Evolutionary conservation across 2,797 vertebrate species (phyloP).

Genomic region (Chelonia mydas): DNA sequence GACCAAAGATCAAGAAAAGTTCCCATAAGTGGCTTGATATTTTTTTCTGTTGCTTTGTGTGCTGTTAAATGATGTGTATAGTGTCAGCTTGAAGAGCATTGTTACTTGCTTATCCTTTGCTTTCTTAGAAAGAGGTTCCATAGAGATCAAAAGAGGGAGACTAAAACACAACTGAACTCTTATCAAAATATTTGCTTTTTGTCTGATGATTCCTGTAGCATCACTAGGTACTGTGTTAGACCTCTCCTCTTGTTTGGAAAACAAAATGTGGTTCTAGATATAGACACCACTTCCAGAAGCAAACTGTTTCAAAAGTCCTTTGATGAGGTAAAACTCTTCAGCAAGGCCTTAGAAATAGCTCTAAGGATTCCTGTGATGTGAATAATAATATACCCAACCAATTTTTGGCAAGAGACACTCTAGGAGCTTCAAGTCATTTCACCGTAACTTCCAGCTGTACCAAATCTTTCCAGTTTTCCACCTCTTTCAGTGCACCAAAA

Average conservation of each 20-base stretch:
- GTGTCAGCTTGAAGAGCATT: background rate
- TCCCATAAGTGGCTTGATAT: background rate
- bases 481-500: background rate
- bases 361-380: background rate
- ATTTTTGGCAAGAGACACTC: background rate
- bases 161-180: background rate
- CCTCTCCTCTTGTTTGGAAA: background rate
- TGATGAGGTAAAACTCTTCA: too few relatives aligned
- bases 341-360: background rate
- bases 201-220: background rate
- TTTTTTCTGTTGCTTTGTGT: background rate
- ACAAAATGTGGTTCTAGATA: background rate
- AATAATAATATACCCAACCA: background rate
- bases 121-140: fast-evolving
- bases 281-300: background rate
- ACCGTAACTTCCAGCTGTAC: background rate
- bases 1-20: background rate
- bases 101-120: background rate
- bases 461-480: background rate
- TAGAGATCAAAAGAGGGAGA: background rate
- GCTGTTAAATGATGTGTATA: background rate
- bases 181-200: background rate
- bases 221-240: background rate
- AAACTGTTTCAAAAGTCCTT: background rate
- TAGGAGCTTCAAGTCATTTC: background rate